phyloP scores from a whole-genome alignment of 2,797 vertebrate species.

The Rhinogobio ventralis region DNA sequence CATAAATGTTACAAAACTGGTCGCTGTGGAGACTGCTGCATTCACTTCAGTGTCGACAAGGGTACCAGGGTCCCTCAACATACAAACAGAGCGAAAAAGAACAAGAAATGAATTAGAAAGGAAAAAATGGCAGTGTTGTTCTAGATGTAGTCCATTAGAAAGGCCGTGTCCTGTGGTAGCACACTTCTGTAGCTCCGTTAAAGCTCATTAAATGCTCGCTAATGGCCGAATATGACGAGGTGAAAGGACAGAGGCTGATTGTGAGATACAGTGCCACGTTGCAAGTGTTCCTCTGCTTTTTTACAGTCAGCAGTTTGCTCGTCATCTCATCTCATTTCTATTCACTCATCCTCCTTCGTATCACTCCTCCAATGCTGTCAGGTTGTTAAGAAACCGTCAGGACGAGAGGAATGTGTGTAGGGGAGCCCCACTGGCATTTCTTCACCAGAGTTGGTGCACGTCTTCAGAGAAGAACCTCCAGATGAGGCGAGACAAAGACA shows the following conservation, averaged over 20 bases:
- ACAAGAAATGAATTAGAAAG: conserved; percentile 1
- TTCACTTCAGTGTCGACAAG: conserved; percentile 65
- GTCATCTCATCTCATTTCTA: conserved; percentile 50
- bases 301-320: conserved; percentile 53
- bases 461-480: conserved; percentile 75
- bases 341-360: conserved; percentile 57
- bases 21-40: conserved; percentile 69
- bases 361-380: conserved; percentile 43
- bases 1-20: conserved; percentile 74
- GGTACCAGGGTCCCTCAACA: conserved; percentile 55
- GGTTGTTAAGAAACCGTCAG: conserved; percentile 46
- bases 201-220: not conserved
- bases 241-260: conserved; percentile 10
- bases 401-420: conserved; percentile 67
- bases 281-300: conserved; percentile 14
- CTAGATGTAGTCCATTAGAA: conserved; percentile 29
- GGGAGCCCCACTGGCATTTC: conserved; percentile 73
- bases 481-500: conserved; percentile 73
- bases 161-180: not conserved
- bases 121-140: not conserved
- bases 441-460: conserved; percentile 20
- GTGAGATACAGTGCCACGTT: not conserved
- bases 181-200: not conserved
- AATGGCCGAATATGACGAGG: not conserved
- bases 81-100: conserved; percentile 33